A percentile compares a stretch with the other conserved stretches of the same genome.
phyloP scores from a whole-genome alignment of 2,113 vertebrate genomes.

The Cyanoramphus novaezelandiae region DNA sequence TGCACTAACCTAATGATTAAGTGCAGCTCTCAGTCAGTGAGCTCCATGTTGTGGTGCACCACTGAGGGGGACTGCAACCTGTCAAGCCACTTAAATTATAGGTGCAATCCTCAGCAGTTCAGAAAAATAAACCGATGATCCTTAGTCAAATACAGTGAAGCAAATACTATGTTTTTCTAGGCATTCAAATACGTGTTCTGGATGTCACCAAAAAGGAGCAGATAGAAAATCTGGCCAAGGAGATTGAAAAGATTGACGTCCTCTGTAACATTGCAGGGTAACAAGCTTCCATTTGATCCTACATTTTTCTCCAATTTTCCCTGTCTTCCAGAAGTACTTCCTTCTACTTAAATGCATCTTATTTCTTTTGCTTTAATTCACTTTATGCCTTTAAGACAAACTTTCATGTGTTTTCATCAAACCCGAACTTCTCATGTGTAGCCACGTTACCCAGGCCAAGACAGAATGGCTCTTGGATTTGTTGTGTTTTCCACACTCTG shows the following conservation, averaged over 20 bases:
- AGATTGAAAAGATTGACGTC: constrained; percentile 87
- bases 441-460: background rate
- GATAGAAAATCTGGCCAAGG: constrained; percentile 87
- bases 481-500: rapidly evolving
- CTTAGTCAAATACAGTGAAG: background rate
- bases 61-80: background rate
- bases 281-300: background rate
- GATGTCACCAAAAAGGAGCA: constrained; percentile 93
- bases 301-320: background rate
- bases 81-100: background rate
- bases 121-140: background rate
- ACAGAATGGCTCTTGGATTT: background rate
- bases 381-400: background rate
- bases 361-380: background rate
- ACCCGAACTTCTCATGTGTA: background rate
- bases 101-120: background rate
- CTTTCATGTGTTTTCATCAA: background rate
- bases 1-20: background rate
- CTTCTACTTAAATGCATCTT: background rate
- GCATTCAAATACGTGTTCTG: constrained; percentile 85
- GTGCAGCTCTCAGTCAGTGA: background rate
- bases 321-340: background rate
- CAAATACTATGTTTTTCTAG: constrained; percentile 54
- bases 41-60: background rate
- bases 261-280: constrained; percentile 96